Evolutionary conservation across 2,113 vertebrate genomes (phyloP), one percentile per base, ranked within the genome.

Genomic region (Cavia aperea): DNA sequence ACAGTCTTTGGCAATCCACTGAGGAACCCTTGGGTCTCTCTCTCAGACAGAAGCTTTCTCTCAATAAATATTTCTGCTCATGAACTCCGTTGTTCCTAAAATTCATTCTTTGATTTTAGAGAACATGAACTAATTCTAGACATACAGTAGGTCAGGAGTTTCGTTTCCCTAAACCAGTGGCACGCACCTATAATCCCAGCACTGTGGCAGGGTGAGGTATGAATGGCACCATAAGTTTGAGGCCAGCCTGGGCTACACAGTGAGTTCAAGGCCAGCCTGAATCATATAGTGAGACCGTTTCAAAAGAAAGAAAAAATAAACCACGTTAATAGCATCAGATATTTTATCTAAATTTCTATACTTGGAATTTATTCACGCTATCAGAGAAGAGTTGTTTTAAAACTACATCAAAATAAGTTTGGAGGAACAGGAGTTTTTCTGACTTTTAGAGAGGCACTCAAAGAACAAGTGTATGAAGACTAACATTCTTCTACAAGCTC

Each of bases 321-420:
- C 13, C 79, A 33, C 68, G 15, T 51, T 84, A 88, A 73, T 95
- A 92, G 92, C 51, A 46, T 46, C 89, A 93, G 54, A 73, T 9
- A 72, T 18, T 21, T 43, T 84, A 85, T 84, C n/a, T 88, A 91
- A 63, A 79, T 83, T 90, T 93, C 85, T n/a, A 82, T 1, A 46
- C 68, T 46, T 94, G 7, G 12, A 84, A 54, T 95, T 77, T 91
- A 85, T 62, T 89, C 14, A 23, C 43, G 9, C 7, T 95, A 81
- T 77, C 36, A 92, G 46, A 82, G 81, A n/a, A 60, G 78, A 77
- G 66, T 63, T 60, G 60, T 93, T 95, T 91, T 87, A 92, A 8
- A 94, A 82, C 9, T 86, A 93, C 10, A 51, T 86, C 54, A 94
- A 92, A 91, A 81, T 79, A 95, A 94, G 60, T 39, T 84, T 89